Evolutionary conservation across 2,888 invertebrate genomes (phyloP).

Genomic region (Thereva nobilitata): DNA sequence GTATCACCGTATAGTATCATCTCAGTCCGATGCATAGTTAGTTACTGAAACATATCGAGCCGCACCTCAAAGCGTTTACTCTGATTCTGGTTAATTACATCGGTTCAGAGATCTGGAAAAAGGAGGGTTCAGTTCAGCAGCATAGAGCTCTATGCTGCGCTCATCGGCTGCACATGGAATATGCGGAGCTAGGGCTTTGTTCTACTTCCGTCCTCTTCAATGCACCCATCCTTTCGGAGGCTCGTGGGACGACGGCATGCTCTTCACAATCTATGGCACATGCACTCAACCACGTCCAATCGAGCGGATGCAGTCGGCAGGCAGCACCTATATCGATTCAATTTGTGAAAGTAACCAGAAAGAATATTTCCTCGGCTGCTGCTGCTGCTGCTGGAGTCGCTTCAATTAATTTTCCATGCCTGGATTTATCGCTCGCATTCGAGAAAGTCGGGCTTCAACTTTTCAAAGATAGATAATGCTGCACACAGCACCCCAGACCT

Average conservation of each 20-base stretch:
- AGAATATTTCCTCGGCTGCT: constrained; percentile 24
- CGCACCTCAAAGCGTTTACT: constrained; percentile 23
- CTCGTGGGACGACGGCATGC: background rate
- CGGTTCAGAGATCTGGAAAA: constrained; percentile 12
- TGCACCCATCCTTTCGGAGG: too few relatives aligned
- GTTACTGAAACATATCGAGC: background rate
- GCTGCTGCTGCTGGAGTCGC: constrained; percentile 1
- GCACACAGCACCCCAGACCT: too few relatives aligned
- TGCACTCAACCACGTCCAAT: background rate
- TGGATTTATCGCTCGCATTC: constrained; percentile 3
- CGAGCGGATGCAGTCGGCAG: constrained; percentile 13
- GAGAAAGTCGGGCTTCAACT: constrained; percentile 12
- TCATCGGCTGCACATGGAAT: too few relatives aligned
- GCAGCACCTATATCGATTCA: constrained; percentile 8
- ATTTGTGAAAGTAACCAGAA: constrained; percentile 26
- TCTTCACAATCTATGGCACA: background rate
- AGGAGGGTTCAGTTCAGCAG: too few relatives aligned
- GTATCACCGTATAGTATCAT: background rate
- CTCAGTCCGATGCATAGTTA: background rate
- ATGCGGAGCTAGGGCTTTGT: constrained; percentile 5
- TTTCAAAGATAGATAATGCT: too few relatives aligned
- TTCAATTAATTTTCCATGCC: constrained; percentile 24
- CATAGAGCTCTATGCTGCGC: too few relatives aligned
- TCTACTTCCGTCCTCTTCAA: constrained; percentile 11
- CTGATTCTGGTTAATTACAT: constrained; percentile 29